Base-by-base conservation (phyloP, 2,888 invertebrate genomes). In the Tetragonisca angustula region DNA sequence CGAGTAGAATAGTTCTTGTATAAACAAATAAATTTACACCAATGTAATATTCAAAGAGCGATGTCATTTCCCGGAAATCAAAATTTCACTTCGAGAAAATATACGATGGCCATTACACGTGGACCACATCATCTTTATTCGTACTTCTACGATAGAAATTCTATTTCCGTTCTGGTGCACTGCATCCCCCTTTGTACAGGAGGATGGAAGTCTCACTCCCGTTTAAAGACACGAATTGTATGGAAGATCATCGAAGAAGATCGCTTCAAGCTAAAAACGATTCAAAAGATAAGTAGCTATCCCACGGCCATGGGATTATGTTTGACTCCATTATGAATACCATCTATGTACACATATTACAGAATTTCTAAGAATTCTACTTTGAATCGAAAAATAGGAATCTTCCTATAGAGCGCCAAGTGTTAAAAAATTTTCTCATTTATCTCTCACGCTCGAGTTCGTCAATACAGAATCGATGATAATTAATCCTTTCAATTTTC, bases 181-280 rank as follows among this genome's bases (percentile, higher is more conserved):
- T 75, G 85, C 81, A 77, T 76, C 70, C n/a, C n/a, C n/a, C 4
- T 32, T 76, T 85, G 59, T 56, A 78, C 78, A 43, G 77, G 69
- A 73, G 81, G 64, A 81, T 75, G 62, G 83, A 85, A 75, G 79
- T 75, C 82, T 27, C 56, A 68, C 62, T 43, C 56, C n/a, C 84
- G 75, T 84, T 83, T 72, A 75, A 71, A 79, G 83, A 84, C 83
- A 75, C 68, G 75, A 71, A 62, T 62, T 32, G 54, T 62, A 49
- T 43, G 9, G 43, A 43, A 43, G 43, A 43, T 84, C 67, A 78
- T 43, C 75, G 68, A 79, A 62, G 71, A 74, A 78, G 83, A 71
- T 71, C 81, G 83, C 84, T 84, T 78, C 64, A 75, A 75, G 83
- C 83, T 62, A 83, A 78, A 71, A 64, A 78, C 67, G 78, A 84